Conservation (phyloP, 2,113 vertebrate genomes). For the Sardina pilchardus region DNA sequence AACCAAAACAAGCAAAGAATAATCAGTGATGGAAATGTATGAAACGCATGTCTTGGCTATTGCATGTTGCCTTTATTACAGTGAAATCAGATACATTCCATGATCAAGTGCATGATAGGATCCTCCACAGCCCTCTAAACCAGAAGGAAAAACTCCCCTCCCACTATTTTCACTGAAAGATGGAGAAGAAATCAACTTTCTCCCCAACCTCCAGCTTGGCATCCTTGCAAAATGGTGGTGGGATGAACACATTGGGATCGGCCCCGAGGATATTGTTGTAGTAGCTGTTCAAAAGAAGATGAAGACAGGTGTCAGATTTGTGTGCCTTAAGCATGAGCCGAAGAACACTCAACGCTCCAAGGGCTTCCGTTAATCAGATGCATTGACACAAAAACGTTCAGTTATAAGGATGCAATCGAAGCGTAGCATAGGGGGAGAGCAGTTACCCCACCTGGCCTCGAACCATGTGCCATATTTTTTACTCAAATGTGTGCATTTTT, state of each 20-base stretch:
- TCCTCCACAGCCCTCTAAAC: too few species aligned
- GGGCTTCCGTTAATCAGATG: too few species aligned
- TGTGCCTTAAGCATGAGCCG: not conserved
- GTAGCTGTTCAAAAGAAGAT: constrained; percentile 50
- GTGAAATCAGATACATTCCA: not conserved
- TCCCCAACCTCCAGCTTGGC: not conserved
- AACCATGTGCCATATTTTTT: too few species aligned
- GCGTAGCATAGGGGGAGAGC: too few species aligned
- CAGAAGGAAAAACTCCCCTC: not conserved
- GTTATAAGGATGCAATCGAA: too few species aligned
- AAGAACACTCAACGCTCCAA: too few species aligned
- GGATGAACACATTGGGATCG: constrained; percentile 56
- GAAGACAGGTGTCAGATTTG: not conserved
- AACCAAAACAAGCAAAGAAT: too few species aligned
- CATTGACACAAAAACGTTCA: too few species aligned
- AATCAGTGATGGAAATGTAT: too few species aligned
- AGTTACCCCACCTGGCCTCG: too few species aligned
- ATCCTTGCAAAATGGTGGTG: constrained; percentile 58
- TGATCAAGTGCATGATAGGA: not conserved
- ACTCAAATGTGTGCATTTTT: too few species aligned
- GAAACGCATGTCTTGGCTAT: not conserved
- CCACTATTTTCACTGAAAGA: constrained; percentile 41
- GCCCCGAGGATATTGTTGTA: constrained; percentile 67
- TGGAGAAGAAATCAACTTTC: constrained; percentile 44
- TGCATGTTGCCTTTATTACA: not conserved